These are phyloP conservation scores for Pristionchus japonicus DNA, from an alignment of 2,888 invertebrate genomes.

Conservation along the genomic window DNA sequence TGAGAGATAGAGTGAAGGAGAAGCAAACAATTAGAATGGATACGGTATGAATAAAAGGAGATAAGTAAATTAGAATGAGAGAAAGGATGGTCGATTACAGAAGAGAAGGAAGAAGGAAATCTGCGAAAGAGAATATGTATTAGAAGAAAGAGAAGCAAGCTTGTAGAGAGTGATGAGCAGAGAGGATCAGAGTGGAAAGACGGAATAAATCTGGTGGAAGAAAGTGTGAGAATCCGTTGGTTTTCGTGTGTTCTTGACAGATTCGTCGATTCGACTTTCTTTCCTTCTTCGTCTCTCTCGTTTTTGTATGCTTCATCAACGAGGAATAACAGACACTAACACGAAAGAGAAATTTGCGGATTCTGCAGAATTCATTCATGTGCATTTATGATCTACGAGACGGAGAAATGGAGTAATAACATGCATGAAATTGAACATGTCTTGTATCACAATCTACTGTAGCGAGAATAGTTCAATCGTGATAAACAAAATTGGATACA, in stretches of 20 bases:
- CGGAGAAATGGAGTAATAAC: too few relatives aligned
- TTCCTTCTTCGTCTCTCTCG: not conserved
- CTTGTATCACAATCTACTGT: not conserved
- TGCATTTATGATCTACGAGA: too few relatives aligned
- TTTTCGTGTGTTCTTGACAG: not conserved
- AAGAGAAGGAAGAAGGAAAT: not conserved
- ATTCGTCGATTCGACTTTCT: not conserved
- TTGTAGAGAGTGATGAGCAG: not conserved
- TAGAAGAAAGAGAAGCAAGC: not conserved
- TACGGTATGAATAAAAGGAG: constrained; percentile 6
- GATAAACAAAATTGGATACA: not conserved
- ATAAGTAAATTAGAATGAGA: not conserved
- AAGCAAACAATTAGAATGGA: constrained; percentile 21
- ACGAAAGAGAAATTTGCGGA: not conserved
- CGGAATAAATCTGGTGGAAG: not conserved
- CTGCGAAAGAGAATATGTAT: not conserved
- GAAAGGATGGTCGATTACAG: not conserved
- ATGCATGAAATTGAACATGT: not conserved
- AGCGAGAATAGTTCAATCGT: not conserved
- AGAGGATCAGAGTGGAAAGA: not conserved
- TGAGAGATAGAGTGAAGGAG: constrained; percentile 6
- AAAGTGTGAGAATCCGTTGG: not conserved
- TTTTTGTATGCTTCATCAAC: too few relatives aligned
- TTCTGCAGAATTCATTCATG: not conserved
- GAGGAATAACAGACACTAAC: not conserved